Evolutionary conservation across 2,797 vertebrate genomes (phyloP), one percentile per base, ranked within the genome.

Genomic region (Hemibagrus guttatus): DNA sequence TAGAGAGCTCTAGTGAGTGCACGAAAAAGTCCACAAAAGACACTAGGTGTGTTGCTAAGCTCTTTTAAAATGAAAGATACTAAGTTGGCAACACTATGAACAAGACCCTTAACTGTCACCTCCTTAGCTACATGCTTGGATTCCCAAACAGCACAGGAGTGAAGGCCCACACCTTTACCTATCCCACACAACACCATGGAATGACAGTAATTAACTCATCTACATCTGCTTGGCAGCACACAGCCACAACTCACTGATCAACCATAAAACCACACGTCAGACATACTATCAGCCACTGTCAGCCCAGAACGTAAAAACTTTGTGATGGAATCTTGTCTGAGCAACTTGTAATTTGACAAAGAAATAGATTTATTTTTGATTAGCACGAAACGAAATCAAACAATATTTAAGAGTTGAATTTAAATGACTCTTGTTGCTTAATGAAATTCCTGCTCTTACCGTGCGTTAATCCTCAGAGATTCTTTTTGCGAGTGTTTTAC

Each of bases 191-290:
- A 61, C 39, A 61, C 35, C 64, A 61, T 56, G 63, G 54, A 66
- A 66, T 75, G 54, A 87, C 26, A 76, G 74, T 68, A 66, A 83
- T 66, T 64, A 78, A 72, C 59, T 84, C 52, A 72, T 66, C 66
- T 79, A 68, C 71, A 71, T 58, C 28, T 71, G 28, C 7, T 21
- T 39, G 52, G 66, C 12, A 83, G 28, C 66, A 56, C 31, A 71
- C 66, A 71, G 49, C 66, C 21, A 54, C 66, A 69, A 83, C 21
- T 69, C 81, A 83, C 64, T 69, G 63, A 83, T 56, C 81, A 83
- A 71, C 64, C 52, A 31, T 42, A 56, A 71, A 28, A 16, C 81
- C 66, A 83, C 52, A 56, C 58, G 46, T 35, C 46, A 83, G 63
- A 54, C 49, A 52, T 80, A 56, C 58, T 16, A 49, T 49, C 23